These are phyloP conservation scores for Pangasianodon hypophthalmus DNA, from an alignment of 2,113 vertebrate species.

Conservation along the genomic window DNA sequence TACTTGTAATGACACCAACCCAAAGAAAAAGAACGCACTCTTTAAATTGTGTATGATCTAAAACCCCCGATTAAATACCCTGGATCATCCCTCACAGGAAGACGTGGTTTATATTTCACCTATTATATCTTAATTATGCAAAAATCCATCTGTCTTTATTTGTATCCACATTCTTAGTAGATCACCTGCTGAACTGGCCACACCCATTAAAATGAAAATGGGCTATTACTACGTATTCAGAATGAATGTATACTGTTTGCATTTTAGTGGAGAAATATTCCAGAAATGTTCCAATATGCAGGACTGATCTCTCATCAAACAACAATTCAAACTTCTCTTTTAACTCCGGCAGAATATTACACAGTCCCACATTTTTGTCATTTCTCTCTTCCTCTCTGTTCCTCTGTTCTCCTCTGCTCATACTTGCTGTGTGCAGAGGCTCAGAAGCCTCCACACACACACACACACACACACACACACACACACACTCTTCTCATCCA, in stretches of 20 bases:
- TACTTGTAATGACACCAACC: too few species aligned
- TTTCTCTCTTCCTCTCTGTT: background rate
- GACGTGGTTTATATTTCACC: background rate
- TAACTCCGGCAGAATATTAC: background rate
- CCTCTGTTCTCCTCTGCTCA: background rate
- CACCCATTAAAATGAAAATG: background rate
- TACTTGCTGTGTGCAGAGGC: conserved; percentile 67
- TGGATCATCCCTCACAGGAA: background rate
- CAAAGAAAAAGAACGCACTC: too few species aligned
- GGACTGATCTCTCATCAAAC: background rate
- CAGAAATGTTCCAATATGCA: background rate
- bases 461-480: conserved; percentile 46
- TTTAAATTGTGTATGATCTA: too few species aligned
- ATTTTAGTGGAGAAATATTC: background rate
- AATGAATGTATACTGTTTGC: background rate
- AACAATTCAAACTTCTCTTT: background rate
- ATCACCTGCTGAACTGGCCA: background rate
- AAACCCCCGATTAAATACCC: background rate
- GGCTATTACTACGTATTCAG: background rate
- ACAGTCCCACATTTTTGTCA: background rate
- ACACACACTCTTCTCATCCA: conserved; percentile 52
- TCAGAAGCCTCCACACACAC: conserved; percentile 56
- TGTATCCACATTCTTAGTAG: background rate
- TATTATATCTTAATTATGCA: background rate
- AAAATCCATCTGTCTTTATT: background rate